Evolutionary conservation across 2,888 invertebrate species (phyloP).

Genomic region (Lepidochitona cinerea): DNA sequence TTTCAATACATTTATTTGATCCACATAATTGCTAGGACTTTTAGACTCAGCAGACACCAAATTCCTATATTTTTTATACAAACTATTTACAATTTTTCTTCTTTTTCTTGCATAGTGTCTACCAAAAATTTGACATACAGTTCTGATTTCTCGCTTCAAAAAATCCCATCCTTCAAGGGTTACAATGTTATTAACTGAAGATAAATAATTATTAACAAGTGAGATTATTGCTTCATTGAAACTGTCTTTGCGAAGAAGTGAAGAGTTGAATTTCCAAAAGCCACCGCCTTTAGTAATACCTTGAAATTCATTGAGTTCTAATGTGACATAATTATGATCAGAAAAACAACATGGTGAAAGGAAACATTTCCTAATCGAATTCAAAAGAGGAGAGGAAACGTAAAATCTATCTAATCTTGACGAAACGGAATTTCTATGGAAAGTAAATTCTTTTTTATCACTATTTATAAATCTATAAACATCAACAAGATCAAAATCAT

Average conservation of each 20-base stretch:
- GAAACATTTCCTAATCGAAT: neutral
- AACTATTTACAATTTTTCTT: neutral
- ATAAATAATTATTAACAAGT: neutral
- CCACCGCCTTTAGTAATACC: neutral
- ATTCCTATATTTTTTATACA: neutral
- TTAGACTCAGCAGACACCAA: neutral
- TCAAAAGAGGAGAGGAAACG: neutral
- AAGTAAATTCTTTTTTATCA: neutral
- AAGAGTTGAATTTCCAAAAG: constrained; percentile 4
- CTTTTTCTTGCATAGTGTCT: neutral
- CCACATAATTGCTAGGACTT: neutral
- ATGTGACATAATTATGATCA: constrained; percentile 1
- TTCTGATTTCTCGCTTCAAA: neutral
- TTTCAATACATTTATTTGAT: neutral
- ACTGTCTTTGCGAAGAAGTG: neutral
- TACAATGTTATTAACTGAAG: neutral
- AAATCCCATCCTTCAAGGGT: neutral
- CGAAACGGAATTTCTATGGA: neutral
- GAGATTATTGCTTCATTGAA: neutral
- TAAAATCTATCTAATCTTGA: neutral
- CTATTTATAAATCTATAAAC: constrained; percentile 14
- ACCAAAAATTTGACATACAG: neutral
- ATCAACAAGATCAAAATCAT: constrained; percentile 20
- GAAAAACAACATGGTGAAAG: constrained; percentile 1
- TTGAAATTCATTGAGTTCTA: neutral